phyloP scores from a whole-genome alignment of 2,113 vertebrate genomes.

The Leiothrix lutea region DNA sequence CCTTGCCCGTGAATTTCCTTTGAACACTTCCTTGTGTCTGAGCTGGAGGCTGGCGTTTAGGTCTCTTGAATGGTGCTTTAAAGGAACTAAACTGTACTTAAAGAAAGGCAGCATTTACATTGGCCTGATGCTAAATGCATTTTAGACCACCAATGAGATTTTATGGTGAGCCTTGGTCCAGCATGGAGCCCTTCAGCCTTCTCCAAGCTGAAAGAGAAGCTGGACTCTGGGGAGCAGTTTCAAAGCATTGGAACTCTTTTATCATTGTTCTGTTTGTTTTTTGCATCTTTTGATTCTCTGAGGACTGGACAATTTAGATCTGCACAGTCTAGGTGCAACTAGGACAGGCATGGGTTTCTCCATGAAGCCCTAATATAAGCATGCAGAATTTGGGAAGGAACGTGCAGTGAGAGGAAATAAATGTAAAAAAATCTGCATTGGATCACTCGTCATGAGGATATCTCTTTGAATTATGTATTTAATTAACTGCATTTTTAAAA shows the following conservation, averaged over 20 bases:
- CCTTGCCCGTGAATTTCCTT: background rate
- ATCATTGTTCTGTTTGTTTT: background rate
- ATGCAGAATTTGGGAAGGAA: background rate
- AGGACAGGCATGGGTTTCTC: background rate
- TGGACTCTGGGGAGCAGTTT: background rate
- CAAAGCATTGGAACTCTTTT: background rate
- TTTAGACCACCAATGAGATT: background rate
- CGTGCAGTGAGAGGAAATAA: background rate
- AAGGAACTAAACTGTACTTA: conserved; percentile 41
- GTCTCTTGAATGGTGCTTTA: conserved; percentile 1
- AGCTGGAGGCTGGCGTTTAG: conserved; percentile 24
- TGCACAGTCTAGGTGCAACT: background rate
- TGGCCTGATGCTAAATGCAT: background rate
- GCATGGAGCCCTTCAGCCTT: background rate
- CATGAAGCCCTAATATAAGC: accelerated
- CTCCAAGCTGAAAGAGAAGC: background rate
- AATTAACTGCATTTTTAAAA: background rate
- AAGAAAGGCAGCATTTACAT: conserved; percentile 17
- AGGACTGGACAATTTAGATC: background rate
- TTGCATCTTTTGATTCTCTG: background rate
- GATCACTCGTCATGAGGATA: background rate
- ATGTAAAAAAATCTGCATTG: background rate
- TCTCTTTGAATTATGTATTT: background rate
- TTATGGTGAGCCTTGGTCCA: background rate
- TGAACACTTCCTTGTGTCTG: background rate